A percentile compares a stretch with the other conserved stretches of the same genome.
phyloP scores from a whole-genome alignment of 2,113 vertebrate genomes.

The Prunella fulvescens region DNA sequence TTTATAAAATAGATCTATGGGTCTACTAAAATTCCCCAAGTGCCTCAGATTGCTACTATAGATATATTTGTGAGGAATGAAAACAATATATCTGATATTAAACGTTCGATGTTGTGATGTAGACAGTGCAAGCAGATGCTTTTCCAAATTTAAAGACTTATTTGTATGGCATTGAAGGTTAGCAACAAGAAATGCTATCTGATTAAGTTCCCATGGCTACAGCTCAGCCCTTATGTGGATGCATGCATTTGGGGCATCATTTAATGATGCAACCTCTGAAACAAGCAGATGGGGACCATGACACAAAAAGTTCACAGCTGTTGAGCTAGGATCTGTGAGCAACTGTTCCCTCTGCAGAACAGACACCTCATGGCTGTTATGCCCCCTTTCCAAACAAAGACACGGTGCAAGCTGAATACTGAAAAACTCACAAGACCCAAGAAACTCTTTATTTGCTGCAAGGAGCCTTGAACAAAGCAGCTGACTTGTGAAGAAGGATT shows the following conservation, averaged over 20 bases:
- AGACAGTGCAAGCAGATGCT: background rate
- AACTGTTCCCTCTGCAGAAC: background rate
- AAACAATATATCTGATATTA: background rate
- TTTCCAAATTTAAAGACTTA: slow-evolving; percentile 39
- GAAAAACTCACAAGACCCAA: background rate
- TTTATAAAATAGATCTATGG: background rate
- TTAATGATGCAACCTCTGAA: background rate
- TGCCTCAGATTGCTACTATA: background rate
- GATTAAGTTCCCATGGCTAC: background rate
- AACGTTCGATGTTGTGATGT: slow-evolving; percentile 2
- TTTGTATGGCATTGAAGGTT: slow-evolving; percentile 5
- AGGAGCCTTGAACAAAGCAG: background rate
- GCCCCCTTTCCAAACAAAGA: background rate
- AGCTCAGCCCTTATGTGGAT: background rate
- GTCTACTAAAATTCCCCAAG: background rate
- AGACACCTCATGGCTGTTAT: background rate
- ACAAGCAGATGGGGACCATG: background rate
- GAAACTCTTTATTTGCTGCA: background rate
- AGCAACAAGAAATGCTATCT: background rate
- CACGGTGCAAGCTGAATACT: background rate
- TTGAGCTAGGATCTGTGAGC: background rate
- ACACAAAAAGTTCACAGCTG: background rate
- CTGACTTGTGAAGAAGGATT: background rate
- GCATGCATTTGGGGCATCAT: background rate
- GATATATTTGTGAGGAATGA: background rate